Evolutionary conservation across 2,797 vertebrate species (phyloP), one percentile per base, ranked within the genome.

Genomic region (Hippoglossus hippoglossus): DNA sequence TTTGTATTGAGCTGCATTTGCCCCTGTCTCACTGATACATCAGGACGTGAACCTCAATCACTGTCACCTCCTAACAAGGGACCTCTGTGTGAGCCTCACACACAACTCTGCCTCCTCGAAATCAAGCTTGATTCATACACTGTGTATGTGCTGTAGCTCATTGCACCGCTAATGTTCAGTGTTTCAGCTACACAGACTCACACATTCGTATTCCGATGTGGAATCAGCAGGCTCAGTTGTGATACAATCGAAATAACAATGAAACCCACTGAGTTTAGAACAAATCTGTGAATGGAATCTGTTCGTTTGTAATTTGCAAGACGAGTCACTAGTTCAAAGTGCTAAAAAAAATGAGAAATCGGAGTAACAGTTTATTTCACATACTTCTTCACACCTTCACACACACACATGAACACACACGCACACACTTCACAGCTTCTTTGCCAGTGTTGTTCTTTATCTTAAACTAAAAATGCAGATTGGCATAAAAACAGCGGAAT

Each of bases 51-150:
- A 77, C 72, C 75, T 91, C 90, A 75, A 75, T 92, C 87, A 90
- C 80, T 87, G 85, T 88, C 87, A 80, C 59, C 34, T 49, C 10
- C 74, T 91, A 91, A 92, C 87, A 83, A 89, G 81, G 58, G 55
- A 71, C 65, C 72, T 79, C 72, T 79, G 79, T 54, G 77, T 67
- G 83, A 78, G 76, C 39, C 73, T 77, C 76, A 74, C 64, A 54
- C 72, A 85, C 49, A 19, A 24, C n/a, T 3, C 49, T 2, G 21
- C 10, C 49, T 22, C 18, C 49, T 11, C 1, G 0, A 12, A 10
- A n/a, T 51, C 11, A 22, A 11, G 49, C 11, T 51, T 5, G 21
- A 3, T 4, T 3, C 4, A 4, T 12, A 22, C 49, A 24, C n/a
- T 5, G 2, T 12, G 2, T 11, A 18, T 21, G 21, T 22, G 9